Base-by-base conservation (phyloP, 2,113 vertebrate species). In the Acanthisitta chloris region DNA sequence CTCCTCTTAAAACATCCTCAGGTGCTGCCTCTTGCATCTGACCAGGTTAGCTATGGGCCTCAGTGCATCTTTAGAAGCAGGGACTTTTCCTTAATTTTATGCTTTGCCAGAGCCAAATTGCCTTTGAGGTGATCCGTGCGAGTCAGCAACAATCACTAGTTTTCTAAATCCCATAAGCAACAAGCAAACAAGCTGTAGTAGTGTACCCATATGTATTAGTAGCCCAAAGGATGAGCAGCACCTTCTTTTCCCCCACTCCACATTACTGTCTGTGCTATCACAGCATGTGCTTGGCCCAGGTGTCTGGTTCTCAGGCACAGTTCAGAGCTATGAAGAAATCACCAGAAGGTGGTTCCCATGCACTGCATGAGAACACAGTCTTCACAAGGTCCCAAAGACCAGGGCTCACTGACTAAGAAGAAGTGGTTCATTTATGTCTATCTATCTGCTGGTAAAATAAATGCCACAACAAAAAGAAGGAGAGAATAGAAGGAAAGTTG, bases 291-390 rank as follows among this genome's bases (percentile, higher is more conserved):
- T 81, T 0, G 0, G 16, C 8, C 11, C 16, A 45, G 18, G 21
- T 0, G 1, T 55, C 38, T 0, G 2, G 12, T 25, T 72, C 14
- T 51, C 48, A 36, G 38, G 33, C 0, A 9, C 12, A 20, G 38
- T 25, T 33, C n/a, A 85, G 65, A 55, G 17, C 52, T 11, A 5
- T 28, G 26, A 45, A 49, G 26, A 33, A 59, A 54, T 62, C 42
- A 23, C 24, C 40, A 77, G 45, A 59, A 45, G 58, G 34, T 17
- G 31, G 14, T 65, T 73, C 40, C 73, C 7, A 19, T 2, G 3
- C 0, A 2, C 28, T 57, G 42, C 25, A 25, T 0, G 0, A 31
- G 26, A 64, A 42, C 8, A 3, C 0, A 5, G 16, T 7, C 55
- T 57, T 67, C n/a, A 36, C 12, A 48, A 13, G 1, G 28, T 38